phyloP scores from a whole-genome alignment of 2,888 invertebrate genomes.

The Thysanoteuthis rhombus region DNA sequence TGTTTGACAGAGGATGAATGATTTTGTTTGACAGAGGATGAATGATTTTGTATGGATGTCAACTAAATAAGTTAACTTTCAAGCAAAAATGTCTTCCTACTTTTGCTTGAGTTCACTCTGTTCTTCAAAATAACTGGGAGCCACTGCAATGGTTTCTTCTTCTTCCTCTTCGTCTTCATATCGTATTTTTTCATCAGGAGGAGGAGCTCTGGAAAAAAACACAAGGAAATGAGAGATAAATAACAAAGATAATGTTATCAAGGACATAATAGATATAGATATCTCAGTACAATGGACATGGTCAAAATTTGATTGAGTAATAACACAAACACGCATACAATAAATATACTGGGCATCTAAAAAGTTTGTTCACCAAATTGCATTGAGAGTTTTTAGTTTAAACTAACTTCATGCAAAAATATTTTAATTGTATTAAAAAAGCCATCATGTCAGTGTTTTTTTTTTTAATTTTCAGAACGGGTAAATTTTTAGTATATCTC shows the following conservation, averaged over 20 bases:
- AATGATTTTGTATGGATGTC: background rate
- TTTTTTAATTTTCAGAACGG: no score
- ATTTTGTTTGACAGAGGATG: no score
- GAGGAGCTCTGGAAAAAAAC: constrained; percentile 33
- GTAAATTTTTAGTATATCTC: no score
- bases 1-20: no score
- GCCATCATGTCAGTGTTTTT: no score
- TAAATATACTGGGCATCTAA: background rate
- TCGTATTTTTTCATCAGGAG: constrained; percentile 41
- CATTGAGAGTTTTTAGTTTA: no score
- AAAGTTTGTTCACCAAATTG: no score
- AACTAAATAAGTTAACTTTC: background rate
- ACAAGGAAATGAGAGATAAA: background rate
- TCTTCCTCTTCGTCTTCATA: constrained; percentile 51
- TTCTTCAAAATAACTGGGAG: constrained; percentile 74
- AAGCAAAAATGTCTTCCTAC: constrained; percentile 68
- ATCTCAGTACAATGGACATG: no score
- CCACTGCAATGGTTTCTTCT: constrained; percentile 29
- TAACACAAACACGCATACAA: background rate
- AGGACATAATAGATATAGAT: background rate
- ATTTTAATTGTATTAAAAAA: no score
- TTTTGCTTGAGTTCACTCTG: constrained; percentile 76
- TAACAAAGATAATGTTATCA: background rate
- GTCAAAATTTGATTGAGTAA: background rate
- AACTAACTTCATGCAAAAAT: no score